Conservation (phyloP, 2,113 vertebrate genomes). For the Petaurus breviceps region DNA sequence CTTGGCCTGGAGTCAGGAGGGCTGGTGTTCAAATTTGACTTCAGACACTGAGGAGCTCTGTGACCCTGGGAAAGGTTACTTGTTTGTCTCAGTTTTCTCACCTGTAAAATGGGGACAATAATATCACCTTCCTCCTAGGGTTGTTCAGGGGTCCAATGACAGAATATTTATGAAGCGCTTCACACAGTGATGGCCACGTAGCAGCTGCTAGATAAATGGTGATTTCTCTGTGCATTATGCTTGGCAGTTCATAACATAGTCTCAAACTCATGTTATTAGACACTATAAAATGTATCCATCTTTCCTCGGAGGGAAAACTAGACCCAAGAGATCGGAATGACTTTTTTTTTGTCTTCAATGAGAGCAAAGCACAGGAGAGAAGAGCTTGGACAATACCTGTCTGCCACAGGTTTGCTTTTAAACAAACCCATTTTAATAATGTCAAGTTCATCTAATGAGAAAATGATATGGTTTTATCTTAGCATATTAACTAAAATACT, state of each 20-base stretch:
- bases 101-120: not conserved
- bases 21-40: not conserved
- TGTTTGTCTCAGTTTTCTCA: not conserved
- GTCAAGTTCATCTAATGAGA: not conserved
- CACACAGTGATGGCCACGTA: not conserved
- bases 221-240: not conserved
- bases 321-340: not conserved
- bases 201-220: not conserved
- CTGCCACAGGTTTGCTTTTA: not conserved
- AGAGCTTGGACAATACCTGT: no score
- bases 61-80: not conserved
- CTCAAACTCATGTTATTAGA: not conserved
- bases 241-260: rapidly evolving
- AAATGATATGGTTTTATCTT: not conserved
- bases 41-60: not conserved
- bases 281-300: rapidly evolving
- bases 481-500: not conserved
- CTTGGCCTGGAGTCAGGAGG: not conserved
- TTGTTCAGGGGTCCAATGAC: not conserved
- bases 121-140: not conserved
- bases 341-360: not conserved
- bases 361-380: not conserved
- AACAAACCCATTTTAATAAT: not conserved
- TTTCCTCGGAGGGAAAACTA: not conserved
- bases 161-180: not conserved